Conservation (phyloP, 2,797 vertebrate species). For the Furcifer pardalis region DNA sequence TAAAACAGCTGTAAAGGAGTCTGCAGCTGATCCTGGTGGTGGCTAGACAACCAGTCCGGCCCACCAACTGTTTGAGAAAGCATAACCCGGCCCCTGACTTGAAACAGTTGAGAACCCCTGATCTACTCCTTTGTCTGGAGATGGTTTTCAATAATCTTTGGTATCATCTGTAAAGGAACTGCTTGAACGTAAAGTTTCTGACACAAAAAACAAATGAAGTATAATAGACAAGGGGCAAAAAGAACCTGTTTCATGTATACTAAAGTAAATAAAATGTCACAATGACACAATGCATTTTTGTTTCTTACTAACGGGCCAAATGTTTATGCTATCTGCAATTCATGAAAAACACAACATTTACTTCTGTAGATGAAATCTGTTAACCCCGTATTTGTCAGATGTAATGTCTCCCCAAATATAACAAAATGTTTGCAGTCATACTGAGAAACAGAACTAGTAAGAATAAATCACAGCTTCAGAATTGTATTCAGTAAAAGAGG, state of each 20-base stretch:
- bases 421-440: background rate
- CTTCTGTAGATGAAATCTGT: background rate
- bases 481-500: background rate
- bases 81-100: too few species aligned
- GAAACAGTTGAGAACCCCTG: too few species aligned
- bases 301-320: background rate
- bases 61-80: too few species aligned
- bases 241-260: constrained; percentile 12
- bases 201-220: constrained; percentile 23
- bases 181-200: constrained; percentile 51
- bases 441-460: background rate
- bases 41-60: too few species aligned
- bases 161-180: constrained; percentile 51
- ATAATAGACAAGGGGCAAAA: constrained; percentile 40
- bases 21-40: too few species aligned
- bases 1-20: too few species aligned
- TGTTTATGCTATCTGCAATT: background rate
- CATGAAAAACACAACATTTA: background rate
- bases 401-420: background rate
- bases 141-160: background rate
- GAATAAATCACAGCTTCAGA: constrained; percentile 13
- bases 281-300: background rate
- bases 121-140: constrained; percentile 38
- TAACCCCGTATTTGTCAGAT: background rate
- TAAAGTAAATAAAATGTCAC: constrained; percentile 6